A percentile compares a stretch with the other conserved stretches of the same genome.
Conservation (phyloP, 2,113 vertebrate species). For the Chlamydotis undulata region DNA sequence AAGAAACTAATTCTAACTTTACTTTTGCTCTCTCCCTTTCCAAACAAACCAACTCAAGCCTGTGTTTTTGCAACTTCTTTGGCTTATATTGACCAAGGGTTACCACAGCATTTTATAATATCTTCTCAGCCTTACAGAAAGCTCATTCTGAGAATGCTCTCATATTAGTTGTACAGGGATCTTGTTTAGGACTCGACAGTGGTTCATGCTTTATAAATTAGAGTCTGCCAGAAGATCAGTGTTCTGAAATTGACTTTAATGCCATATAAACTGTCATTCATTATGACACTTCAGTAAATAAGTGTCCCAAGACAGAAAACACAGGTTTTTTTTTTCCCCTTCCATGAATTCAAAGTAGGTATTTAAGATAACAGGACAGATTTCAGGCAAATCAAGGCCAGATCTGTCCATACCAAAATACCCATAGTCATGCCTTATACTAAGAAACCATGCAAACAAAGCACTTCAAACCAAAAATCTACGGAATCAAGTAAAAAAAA, state of each 20-base stretch:
- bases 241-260: not conserved
- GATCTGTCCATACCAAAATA: not conserved
- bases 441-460: not conserved
- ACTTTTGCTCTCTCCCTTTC: not conserved
- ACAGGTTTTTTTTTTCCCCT: not conserved
- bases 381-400: not conserved
- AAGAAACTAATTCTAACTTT: not conserved
- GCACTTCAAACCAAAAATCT: not conserved
- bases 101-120: not conserved
- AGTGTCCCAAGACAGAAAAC: not conserved
- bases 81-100: not conserved
- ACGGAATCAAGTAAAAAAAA: not conserved
- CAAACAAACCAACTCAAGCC: not conserved
- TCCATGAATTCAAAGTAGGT: not conserved
- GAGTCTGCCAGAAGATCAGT: not conserved
- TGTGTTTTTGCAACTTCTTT: not conserved
- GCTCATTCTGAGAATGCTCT: not conserved
- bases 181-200: not conserved
- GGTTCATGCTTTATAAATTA: not conserved
- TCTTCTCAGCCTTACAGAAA: not conserved
- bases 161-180: not conserved
- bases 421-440: rapidly evolving
- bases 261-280: not conserved
- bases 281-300: not conserved
- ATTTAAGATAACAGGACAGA: not conserved